Evolutionary conservation across 2,113 vertebrate species (phyloP).

Genomic region (Phrynocephalus versicolor): DNA sequence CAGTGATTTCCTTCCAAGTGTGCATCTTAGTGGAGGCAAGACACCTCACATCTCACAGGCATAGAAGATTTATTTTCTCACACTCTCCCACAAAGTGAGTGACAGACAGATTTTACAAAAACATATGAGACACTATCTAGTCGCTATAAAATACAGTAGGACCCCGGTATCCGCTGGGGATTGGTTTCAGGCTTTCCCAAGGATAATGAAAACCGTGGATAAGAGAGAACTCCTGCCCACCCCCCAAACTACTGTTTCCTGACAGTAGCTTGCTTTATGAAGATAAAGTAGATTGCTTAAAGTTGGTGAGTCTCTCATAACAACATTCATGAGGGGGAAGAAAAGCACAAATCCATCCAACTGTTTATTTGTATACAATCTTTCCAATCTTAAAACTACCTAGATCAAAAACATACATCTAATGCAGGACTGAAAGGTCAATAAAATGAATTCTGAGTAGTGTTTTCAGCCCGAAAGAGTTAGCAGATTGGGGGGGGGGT

Average conservation of each 20-base stretch:
- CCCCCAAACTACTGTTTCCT: no score
- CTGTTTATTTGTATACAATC: no score
- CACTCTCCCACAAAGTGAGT: not conserved
- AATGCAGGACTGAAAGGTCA: not conserved
- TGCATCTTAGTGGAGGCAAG: not conserved
- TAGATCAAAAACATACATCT: not conserved
- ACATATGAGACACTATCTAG: not conserved
- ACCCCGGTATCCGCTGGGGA: no score
- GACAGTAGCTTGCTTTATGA: no score
- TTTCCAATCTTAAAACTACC: not conserved
- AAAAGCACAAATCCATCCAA: not conserved
- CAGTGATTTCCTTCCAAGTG: not conserved
- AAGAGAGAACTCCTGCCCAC: no score
- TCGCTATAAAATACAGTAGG: not conserved
- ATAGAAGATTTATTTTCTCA: not conserved
- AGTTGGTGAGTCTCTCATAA: not conserved
- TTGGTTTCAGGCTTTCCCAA: no score
- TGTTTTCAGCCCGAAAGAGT: not conserved
- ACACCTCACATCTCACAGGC: not conserved
- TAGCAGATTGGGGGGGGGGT: no score
- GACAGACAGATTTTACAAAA: not conserved
- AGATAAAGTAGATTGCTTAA: not conserved
- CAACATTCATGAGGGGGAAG: not conserved
- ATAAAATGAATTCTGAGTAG: not conserved
- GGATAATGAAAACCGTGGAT: no score